A percentile compares a stretch with the other conserved stretches of the same genome.
Conservation (phyloP, 2,797 vertebrate species). For the Orientallactaga sibirica region DNA sequence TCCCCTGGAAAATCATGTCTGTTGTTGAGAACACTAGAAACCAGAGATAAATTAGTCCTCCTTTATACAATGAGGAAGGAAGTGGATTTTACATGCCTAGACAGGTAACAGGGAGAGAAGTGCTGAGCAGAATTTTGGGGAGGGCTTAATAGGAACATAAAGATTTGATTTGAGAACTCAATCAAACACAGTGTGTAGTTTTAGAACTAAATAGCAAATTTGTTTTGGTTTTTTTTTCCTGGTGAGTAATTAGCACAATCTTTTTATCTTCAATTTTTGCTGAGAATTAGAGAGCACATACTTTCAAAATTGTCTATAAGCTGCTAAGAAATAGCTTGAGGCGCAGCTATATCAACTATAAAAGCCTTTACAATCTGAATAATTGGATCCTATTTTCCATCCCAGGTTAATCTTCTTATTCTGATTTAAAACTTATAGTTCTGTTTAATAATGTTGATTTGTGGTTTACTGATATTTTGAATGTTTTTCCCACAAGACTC, state of each 20-base stretch:
- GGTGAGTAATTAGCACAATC: background rate
- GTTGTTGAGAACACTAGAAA: constrained; percentile 23
- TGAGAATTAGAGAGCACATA: constrained; percentile 12
- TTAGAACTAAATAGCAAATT: background rate
- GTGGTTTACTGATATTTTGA: background rate
- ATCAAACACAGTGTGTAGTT: background rate
- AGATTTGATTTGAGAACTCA: constrained; percentile 27
- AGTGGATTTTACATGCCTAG: background rate
- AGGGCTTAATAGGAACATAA: background rate
- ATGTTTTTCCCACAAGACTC: background rate
- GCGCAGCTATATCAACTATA: background rate
- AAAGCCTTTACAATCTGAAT: background rate
- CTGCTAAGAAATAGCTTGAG: background rate
- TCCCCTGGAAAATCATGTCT: background rate
- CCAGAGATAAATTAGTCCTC: constrained; percentile 35
- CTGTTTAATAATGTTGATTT: background rate
- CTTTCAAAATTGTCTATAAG: constrained; percentile 7
- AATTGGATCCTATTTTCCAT: constrained; percentile 25
- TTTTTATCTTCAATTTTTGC: background rate
- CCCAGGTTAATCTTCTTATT: background rate
- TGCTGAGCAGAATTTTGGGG: background rate
- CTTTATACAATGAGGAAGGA: background rate
- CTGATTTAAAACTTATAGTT: background rate
- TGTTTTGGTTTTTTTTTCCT: background rate
- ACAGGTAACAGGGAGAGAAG: background rate